These are phyloP conservation scores for Pseudopipra pipra DNA, from an alignment of 2,113 vertebrate species.

Conservation along the genomic window DNA sequence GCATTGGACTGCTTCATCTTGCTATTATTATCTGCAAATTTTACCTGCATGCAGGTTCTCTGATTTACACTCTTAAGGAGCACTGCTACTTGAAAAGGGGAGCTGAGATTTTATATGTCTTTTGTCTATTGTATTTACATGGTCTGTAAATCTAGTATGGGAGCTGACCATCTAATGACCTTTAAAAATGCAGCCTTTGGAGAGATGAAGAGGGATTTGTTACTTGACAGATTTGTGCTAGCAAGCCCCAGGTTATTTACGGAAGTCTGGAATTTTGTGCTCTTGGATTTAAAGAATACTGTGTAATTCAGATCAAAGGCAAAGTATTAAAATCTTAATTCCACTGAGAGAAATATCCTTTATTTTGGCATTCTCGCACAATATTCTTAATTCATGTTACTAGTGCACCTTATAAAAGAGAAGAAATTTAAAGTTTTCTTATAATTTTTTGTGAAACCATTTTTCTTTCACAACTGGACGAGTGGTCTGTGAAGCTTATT, in stretches of 20 bases:
- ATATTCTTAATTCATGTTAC: neutral
- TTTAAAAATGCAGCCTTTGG: constrained; percentile 52
- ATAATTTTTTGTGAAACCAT: neutral
- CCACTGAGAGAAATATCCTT: neutral
- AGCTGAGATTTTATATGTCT: neutral
- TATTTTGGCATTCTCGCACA: constrained; percentile 1
- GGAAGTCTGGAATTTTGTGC: constrained; percentile 50
- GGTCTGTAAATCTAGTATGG: neutral
- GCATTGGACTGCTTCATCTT: neutral
- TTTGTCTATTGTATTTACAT: neutral
- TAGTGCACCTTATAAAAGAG: neutral
- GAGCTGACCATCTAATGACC: constrained; percentile 57
- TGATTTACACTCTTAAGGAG: neutral
- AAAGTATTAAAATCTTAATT: constrained; percentile 56
- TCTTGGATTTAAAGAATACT: constrained; percentile 47
- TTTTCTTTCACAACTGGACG: neutral
- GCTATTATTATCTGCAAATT: neutral
- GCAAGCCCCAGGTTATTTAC: constrained; percentile 46
- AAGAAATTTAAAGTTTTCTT: neutral
- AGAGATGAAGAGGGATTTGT: constrained; percentile 55
- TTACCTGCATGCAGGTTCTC: neutral
- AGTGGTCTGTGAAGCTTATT: neutral
- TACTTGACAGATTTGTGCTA: constrained; percentile 48
- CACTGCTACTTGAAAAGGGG: neutral
- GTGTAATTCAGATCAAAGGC: constrained; percentile 55